A percentile compares a stretch with the other conserved stretches of the same genome.
phyloP scores from a whole-genome alignment of 2,113 vertebrate species.

The Cichladusa arquata region DNA sequence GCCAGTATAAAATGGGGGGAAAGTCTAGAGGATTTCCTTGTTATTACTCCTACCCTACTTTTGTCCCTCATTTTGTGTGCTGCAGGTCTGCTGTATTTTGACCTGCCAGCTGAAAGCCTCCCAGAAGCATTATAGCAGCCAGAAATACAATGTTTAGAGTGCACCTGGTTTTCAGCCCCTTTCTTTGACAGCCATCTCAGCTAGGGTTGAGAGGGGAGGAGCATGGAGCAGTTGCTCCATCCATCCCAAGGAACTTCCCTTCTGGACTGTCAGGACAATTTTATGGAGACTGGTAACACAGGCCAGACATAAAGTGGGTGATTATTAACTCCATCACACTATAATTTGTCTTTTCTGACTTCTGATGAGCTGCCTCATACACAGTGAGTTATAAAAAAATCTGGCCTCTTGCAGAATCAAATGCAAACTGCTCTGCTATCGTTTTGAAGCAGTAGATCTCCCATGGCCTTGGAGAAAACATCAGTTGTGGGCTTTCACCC shows the following conservation, averaged over 20 bases:
- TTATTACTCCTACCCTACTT: neutral
- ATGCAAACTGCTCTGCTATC: neutral
- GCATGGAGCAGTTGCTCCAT: neutral
- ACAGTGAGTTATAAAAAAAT: neutral
- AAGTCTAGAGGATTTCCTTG: neutral
- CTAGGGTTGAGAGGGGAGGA: neutral
- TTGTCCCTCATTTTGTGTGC: neutral
- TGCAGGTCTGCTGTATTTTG: neutral
- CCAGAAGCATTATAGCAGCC: neutral
- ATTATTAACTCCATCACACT: neutral
- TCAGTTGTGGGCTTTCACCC: neutral
- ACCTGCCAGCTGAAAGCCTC: neutral
- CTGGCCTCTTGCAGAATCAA: neutral
- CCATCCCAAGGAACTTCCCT: neutral
- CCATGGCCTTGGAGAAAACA: neutral
- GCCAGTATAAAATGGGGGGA: neutral
- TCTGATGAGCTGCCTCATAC: neutral
- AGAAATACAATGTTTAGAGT: neutral
- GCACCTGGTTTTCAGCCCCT: constrained; percentile 9
- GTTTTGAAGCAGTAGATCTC: constrained; percentile 4
- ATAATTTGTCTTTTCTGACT: constrained; percentile 1
- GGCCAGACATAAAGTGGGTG: neutral
- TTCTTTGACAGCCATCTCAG: neutral
- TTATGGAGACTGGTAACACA: neutral
- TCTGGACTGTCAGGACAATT: neutral